Conservation (phyloP, 2,888 invertebrate genomes). For the Peribatodes rhomboidaria region DNA sequence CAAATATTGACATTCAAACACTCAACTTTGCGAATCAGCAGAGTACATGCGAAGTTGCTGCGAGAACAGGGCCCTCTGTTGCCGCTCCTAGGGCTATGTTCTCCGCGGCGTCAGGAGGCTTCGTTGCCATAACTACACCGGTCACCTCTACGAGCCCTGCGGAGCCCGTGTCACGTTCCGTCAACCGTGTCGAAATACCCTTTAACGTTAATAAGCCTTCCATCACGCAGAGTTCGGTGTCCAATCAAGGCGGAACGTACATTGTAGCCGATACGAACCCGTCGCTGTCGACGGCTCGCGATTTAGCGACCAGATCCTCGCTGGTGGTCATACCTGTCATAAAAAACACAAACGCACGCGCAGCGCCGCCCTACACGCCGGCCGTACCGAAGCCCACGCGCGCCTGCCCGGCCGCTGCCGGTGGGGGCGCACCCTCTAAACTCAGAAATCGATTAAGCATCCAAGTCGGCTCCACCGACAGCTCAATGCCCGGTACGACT, state of each 20-base stretch:
- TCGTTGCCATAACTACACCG: slow-evolving; percentile 1
- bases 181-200: slow-evolving; percentile 19
- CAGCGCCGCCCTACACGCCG: not conserved
- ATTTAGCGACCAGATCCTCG: slow-evolving; percentile 7
- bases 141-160: not conserved
- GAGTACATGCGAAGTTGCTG: too few species aligned
- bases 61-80: not conserved
- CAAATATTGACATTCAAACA: too few species aligned
- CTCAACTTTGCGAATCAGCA: slow-evolving; percentile 21
- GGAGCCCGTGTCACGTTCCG: not conserved
- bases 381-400: too few species aligned
- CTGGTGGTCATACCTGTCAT: slow-evolving; percentile 21
- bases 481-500: slow-evolving; percentile 4
- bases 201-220: slow-evolving; percentile 14
- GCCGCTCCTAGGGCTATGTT: not conserved
- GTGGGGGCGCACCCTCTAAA: not conserved
- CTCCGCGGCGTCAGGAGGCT: not conserved
- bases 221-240: not conserved
- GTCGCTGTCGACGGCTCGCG: not conserved
- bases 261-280: slow-evolving; percentile 16
- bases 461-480: slow-evolving; percentile 5
- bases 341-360: slow-evolving; percentile 4
- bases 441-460: slow-evolving; percentile 13
- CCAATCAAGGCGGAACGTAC: slow-evolving; percentile 13
- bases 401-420: not conserved